phyloP scores from a whole-genome alignment of 2,113 vertebrate genomes.

The Oryzias curvinotus region DNA sequence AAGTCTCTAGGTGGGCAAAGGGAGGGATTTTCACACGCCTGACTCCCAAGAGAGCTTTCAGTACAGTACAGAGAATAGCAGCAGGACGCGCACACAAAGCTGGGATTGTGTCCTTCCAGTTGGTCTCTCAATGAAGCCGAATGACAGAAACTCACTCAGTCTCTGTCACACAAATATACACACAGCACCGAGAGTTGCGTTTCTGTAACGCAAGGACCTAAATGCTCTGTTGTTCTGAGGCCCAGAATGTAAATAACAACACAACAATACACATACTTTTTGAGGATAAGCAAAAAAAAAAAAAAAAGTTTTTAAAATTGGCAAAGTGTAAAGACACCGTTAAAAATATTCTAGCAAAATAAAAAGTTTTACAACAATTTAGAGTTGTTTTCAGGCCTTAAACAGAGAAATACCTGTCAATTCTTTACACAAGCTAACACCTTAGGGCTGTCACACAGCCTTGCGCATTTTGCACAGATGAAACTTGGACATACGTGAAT shows the following conservation, averaged over 20 bases:
- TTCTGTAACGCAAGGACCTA: constrained; percentile 23
- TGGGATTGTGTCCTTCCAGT: constrained; percentile 64
- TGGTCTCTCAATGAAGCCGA: constrained; percentile 56
- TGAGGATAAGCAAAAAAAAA: too few species aligned
- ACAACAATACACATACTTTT: too few species aligned
- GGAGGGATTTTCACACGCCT: constrained; percentile 76
- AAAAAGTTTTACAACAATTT: too few species aligned
- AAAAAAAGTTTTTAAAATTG: too few species aligned
- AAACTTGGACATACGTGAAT: too few species aligned
- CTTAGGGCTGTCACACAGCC: too few species aligned
- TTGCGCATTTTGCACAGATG: too few species aligned
- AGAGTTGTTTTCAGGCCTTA: too few species aligned
- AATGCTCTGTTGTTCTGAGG: constrained; percentile 5
- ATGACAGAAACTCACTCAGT: constrained; percentile 55
- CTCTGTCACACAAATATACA: constrained; percentile 8
- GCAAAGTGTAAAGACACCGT: too few species aligned
- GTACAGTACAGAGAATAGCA: constrained; percentile 74
- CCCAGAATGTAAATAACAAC: not conserved
- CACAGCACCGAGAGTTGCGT: constrained; percentile 7
- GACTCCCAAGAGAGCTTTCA: constrained; percentile 68
- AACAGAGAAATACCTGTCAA: too few species aligned
- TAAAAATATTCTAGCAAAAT: too few species aligned
- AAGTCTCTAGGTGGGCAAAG: constrained; percentile 61
- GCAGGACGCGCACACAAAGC: constrained; percentile 65
- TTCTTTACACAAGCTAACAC: too few species aligned